Evolutionary conservation across 2,797 vertebrate species (phyloP).

Genomic region (Antennarius maculatus): DNA sequence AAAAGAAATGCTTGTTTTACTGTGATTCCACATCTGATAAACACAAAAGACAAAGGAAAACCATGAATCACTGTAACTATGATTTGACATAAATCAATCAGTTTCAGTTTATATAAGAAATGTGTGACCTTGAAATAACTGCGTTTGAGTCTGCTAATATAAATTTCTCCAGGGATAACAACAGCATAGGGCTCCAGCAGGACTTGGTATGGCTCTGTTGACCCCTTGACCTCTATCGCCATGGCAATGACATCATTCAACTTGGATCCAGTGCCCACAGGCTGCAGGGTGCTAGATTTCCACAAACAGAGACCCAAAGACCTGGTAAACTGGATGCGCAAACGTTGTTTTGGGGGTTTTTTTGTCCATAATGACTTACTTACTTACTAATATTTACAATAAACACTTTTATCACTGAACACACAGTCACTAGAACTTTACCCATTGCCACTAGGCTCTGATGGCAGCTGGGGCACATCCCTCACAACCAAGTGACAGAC

Average conservation of each 20-base stretch:
- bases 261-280: slow-evolving; percentile 50
- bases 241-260: slow-evolving; percentile 80
- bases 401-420: neutral
- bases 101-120: no score
- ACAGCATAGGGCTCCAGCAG: slow-evolving; percentile 90
- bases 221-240: slow-evolving; percentile 92
- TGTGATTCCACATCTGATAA: slow-evolving; percentile 94
- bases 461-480: slow-evolving; percentile 78
- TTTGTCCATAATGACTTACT: neutral
- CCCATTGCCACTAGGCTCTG: slow-evolving; percentile 57
- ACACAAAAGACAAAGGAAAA: slow-evolving; percentile 17
- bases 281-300: slow-evolving; percentile 55
- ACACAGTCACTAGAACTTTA: slow-evolving; percentile 35
- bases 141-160: slow-evolving; percentile 79
- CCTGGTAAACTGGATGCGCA: neutral
- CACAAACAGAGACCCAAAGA: slow-evolving; percentile 2
- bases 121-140: slow-evolving; percentile 85
- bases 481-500: slow-evolving; percentile 89
- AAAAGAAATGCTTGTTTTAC: slow-evolving; percentile 86
- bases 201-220: slow-evolving; percentile 84
- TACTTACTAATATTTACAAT: slow-evolving; percentile 3
- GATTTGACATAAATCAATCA: neutral
- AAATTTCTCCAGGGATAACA: slow-evolving; percentile 87
- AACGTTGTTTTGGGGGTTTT: neutral
- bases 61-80: neutral